Conservation (phyloP, 2,888 invertebrate genomes). For the Papilio gigon region DNA sequence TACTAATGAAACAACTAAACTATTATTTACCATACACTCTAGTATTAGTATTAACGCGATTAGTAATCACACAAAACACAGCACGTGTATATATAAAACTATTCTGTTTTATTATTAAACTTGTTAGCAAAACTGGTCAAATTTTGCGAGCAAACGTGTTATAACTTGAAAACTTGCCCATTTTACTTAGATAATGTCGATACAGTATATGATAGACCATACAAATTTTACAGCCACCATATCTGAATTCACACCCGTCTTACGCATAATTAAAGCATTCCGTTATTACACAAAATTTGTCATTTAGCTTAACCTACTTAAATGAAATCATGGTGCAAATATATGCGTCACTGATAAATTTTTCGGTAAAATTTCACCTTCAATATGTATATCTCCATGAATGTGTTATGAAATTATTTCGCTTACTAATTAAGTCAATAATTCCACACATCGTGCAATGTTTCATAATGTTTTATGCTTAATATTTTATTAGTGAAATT, state of each 20-base stretch:
- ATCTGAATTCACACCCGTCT: too few relatives aligned
- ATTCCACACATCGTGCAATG: background rate
- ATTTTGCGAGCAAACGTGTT: background rate
- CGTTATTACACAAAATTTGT: too few relatives aligned
- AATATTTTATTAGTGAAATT: background rate
- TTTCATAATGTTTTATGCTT: background rate
- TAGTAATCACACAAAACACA: too few relatives aligned
- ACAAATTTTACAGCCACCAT: too few relatives aligned
- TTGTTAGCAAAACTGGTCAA: background rate
- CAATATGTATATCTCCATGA: background rate
- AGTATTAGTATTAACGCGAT: too few relatives aligned
- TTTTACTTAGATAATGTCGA: too few relatives aligned
- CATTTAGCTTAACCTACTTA: background rate
- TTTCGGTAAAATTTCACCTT: constrained; percentile 27
- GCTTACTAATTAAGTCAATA: background rate
- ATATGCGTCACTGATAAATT: background rate
- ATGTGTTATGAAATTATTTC: constrained; percentile 1
- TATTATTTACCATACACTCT: too few relatives aligned
- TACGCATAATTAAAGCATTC: too few relatives aligned
- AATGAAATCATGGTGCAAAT: constrained; percentile 28
- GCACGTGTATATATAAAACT: too few relatives aligned
- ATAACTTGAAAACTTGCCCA: too few relatives aligned
- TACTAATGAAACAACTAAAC: too few relatives aligned
- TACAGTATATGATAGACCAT: too few relatives aligned
- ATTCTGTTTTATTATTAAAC: background rate